These are phyloP conservation scores for Dromas ardeola DNA, from an alignment of 2,113 vertebrate species.

Conservation along the genomic window DNA sequence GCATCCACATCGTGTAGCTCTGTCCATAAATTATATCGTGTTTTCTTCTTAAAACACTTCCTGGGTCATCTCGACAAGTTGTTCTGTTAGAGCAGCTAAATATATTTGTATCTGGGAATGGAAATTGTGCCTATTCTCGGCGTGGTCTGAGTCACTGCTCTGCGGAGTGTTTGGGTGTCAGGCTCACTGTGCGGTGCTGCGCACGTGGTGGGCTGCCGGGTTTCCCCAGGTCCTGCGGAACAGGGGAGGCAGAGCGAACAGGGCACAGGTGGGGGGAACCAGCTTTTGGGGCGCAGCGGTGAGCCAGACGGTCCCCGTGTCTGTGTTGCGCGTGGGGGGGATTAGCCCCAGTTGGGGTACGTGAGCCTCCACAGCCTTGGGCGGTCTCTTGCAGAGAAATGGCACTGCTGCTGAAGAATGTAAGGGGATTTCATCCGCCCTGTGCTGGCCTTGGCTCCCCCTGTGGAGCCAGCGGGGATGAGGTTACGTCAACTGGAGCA, in stretches of 20 bases:
- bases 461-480: not conserved
- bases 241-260: not conserved
- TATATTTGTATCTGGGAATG: not conserved
- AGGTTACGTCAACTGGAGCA: not conserved
- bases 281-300: accelerated
- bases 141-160: not conserved
- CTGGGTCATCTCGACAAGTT: not conserved
- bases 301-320: not conserved
- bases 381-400: not conserved
- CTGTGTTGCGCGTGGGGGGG: not conserved
- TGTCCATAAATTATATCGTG: not conserved
- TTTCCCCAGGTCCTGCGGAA: not conserved
- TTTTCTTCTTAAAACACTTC: not conserved
- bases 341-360: not conserved
- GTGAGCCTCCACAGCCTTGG: not conserved
- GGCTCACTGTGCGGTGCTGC: not conserved
- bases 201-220: not conserved
- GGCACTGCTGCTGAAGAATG: not conserved
- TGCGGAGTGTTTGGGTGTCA: not conserved
- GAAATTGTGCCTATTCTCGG: not conserved
- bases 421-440: accelerated
- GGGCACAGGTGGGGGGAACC: not conserved
- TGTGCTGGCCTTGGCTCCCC: not conserved
- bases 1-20: not conserved
- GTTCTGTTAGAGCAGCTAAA: slow-evolving; percentile 1